Base-by-base conservation (phyloP, 2,888 invertebrate genomes). In the Diploptera punctata region DNA sequence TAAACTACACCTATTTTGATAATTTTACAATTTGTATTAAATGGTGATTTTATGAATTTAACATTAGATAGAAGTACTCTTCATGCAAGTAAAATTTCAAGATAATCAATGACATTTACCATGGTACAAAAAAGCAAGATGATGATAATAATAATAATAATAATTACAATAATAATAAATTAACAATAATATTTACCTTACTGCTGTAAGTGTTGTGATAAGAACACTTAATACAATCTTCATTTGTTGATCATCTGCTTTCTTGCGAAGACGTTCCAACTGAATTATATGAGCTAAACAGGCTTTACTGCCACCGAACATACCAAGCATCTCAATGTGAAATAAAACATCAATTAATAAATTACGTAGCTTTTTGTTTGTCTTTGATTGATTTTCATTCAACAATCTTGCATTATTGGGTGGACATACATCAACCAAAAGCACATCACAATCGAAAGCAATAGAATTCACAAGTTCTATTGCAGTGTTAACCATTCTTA, bases 211-310 rank as follows among this genome's bases (percentile, higher is more conserved):
- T 1, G 31, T 38, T 1, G 33, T 68, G 29, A 68, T 68, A 9
- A 68, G 19, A 3, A 13, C 21, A 7, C 24, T 26, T 16, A 31
- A 47, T 24, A 68, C 26, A 43, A 26, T 19, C 47, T 47, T 47
- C 4, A 43, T 57, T 24, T 26, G 16, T 5, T 29, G 77, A 67
- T 88, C 87, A 2, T 86, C 82, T 29, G 82, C 78, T 0, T 84
- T 76, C 18, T 85, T 85, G 76, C 88, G 89, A 18, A 91, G 81
- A 9, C 88, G 81, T 79, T 93, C 91, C 9, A 92, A 78, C 60
- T 90, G 85, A 21, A 92, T 86, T 1, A 88, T 83, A 70, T 89
- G 85, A 0, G 89, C 85, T 1, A 91, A 79, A 7, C 90, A 83
- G 0, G 88, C 86, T 72, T 89, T 82, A 10, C 44, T 61, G 0